Base-by-base conservation (phyloP, 2,113 vertebrate species). In the Engraulis encrasicolus region DNA sequence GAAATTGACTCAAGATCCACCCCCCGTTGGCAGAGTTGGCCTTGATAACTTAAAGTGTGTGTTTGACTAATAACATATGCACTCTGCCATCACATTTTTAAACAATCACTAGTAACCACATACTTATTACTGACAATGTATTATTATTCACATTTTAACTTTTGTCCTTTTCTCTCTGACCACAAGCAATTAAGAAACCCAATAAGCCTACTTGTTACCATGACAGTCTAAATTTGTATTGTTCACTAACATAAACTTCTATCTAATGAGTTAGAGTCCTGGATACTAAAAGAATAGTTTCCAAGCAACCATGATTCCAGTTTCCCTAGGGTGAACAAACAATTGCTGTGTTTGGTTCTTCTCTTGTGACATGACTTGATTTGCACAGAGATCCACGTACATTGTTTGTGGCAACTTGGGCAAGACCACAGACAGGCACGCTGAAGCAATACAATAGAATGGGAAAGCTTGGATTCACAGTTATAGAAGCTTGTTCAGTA, bases 1-100 rank as follows among this genome's bases (percentile, higher is more conserved):
- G 58, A 66, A 66, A 66, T n/a, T 66, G 58, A 66, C 58, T 66
- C 52, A n/a, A n/a, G n/a, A n/a, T n/a, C n/a, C n/a, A n/a, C n/a
- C n/a, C n/a, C n/a, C n/a, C n/a, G n/a, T n/a, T n/a, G n/a, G n/a
- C n/a, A 74, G 66, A 74, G 66, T 74, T n/a, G 34, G 17, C 66
- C 66, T 74, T 14, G 12, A 31, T 0, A 14, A 74, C 27, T 27
- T 15, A 12, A 66, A 34, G 27, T 0, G 14, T 74, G 66, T n/a
- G n/a, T n/a, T n/a, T n/a, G n/a, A n/a, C n/a, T n/a, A n/a, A n/a
- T n/a, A n/a, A n/a, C n/a, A n/a, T n/a, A n/a, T 58, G 19, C 23
- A 20, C 19, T 58, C 0, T 19, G 17, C 19, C 20, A n/a, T n/a
- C n/a, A n/a, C n/a, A n/a, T n/a, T n/a, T n/a, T n/a, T n/a, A n/a